phyloP scores from a whole-genome alignment of 2,797 vertebrate genomes.

The Sparus aurata region DNA sequence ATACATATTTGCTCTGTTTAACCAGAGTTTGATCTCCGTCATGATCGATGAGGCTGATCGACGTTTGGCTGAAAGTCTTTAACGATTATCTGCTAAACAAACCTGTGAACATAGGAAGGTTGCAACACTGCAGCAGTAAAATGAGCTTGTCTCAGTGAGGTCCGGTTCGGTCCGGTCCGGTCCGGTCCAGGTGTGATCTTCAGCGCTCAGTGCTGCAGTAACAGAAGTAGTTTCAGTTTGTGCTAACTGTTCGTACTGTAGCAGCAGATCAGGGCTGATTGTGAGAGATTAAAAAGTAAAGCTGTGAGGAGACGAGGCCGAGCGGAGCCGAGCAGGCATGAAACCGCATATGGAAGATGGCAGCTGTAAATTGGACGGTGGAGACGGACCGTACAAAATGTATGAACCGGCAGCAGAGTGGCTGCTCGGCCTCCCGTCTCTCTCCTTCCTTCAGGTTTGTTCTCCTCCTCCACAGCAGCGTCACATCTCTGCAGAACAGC shows the following conservation, averaged over 20 bases:
- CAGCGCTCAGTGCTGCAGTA: neutral
- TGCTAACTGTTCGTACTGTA: slow-evolving; percentile 31
- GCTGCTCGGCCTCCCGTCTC: slow-evolving; percentile 5
- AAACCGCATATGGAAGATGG: slow-evolving; percentile 77
- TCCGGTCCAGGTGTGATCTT: neutral
- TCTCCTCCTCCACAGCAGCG: neutral
- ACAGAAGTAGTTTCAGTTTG: slow-evolving; percentile 33
- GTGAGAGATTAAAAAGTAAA: slow-evolving; percentile 76
- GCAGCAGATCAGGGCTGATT: slow-evolving; percentile 53
- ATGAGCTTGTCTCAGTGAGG: too few relatives aligned
- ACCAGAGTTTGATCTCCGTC: neutral
- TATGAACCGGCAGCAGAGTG: slow-evolving; percentile 65
- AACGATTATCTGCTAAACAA: neutral
- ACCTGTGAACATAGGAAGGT: neutral
- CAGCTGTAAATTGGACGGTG: slow-evolving; percentile 76
- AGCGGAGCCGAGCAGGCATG: slow-evolving; percentile 61
- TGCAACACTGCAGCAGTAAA: neutral
- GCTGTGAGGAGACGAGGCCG: slow-evolving; percentile 65
- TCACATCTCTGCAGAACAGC: slow-evolving; percentile 37
- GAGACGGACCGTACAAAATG: slow-evolving; percentile 79
- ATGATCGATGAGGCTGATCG: neutral
- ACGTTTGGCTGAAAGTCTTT: too few relatives aligned
- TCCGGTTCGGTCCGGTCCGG: too few relatives aligned
- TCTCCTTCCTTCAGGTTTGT: neutral
- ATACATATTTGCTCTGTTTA: neutral